Percentiles rank a stretch among this genome's conserved stretches.
phyloP scores from a whole-genome alignment of 2,113 vertebrate species.

The Aphyosemion australe region DNA sequence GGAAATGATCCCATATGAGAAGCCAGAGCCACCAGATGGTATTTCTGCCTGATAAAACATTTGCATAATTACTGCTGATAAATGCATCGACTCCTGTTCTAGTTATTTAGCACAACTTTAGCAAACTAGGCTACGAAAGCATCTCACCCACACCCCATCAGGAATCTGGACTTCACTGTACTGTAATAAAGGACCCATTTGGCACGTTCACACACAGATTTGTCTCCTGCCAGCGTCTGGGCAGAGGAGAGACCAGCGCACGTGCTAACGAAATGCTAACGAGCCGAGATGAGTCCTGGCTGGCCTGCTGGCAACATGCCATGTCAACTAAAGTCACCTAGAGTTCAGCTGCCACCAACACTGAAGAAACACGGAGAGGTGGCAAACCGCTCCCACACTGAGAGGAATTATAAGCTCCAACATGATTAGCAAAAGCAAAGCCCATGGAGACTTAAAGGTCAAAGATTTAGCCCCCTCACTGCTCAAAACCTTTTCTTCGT shows the following conservation, averaged over 20 bases:
- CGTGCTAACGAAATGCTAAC: constrained; percentile 66
- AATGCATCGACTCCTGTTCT: neutral
- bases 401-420: constrained; percentile 4
- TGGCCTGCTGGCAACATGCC: constrained; percentile 53
- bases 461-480: neutral
- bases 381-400: constrained; percentile 2
- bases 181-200: constrained; percentile 57
- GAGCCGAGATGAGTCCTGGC: constrained; percentile 42
- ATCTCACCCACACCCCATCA: constrained; percentile 1
- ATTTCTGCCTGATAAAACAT: constrained; percentile 1
- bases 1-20: neutral
- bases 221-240: constrained; percentile 47
- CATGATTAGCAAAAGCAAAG: neutral
- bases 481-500: constrained; percentile 9
- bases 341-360: constrained; percentile 51
- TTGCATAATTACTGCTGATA: constrained; percentile 5
- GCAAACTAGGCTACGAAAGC: neutral
- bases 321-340: constrained; percentile 52
- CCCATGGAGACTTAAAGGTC: neutral
- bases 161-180: constrained; percentile 21
- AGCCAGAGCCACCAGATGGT: neutral
- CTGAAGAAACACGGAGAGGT: neutral
- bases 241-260: constrained; percentile 28
- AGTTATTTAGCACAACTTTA: neutral
- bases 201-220: constrained; percentile 48